These are phyloP conservation scores for Penaeus chinensis DNA, from an alignment of 1,140 invertebrate species.

Conservation along the genomic window DNA sequence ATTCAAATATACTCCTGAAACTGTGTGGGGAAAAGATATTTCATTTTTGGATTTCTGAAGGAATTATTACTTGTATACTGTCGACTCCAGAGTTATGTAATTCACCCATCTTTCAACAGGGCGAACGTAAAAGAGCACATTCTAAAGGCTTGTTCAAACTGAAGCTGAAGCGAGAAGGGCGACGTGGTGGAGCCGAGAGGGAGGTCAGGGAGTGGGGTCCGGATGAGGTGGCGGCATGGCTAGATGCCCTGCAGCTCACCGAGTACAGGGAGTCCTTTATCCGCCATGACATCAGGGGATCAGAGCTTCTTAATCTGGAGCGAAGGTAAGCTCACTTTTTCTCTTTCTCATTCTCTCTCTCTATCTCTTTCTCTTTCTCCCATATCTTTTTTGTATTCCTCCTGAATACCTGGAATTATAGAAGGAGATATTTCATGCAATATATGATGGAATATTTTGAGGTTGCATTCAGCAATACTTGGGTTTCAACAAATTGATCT, in stretches of 20 bases:
- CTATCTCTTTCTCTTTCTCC: background rate
- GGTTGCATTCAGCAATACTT: background rate
- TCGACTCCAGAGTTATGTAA: conserved; percentile 63
- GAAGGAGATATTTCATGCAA: background rate
- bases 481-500: conserved; percentile 40
- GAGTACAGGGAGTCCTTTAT: conserved; percentile 86
- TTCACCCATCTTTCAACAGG: conserved; percentile 3
- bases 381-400: background rate
- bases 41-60: background rate
- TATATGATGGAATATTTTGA: background rate
- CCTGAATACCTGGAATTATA: too few relatives aligned
- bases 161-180: conserved; percentile 55
- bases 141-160: conserved; percentile 61
- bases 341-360: background rate
- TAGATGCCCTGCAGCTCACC: conserved; percentile 85
- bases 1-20: too few relatives aligned
- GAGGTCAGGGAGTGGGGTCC: conserved; percentile 70
- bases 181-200: conserved; percentile 30
- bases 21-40: background rate
- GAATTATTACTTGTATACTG: background rate
- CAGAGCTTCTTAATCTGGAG: conserved; percentile 87
- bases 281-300: conserved; percentile 90
- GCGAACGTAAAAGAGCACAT: conserved; percentile 56
- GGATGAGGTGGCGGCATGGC: conserved; percentile 79
- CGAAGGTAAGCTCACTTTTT: conserved; percentile 68